Evolutionary conservation across 1,140 invertebrate species (phyloP), one percentile per base, ranked within the genome.

Genomic region (Pomacea maculata): DNA sequence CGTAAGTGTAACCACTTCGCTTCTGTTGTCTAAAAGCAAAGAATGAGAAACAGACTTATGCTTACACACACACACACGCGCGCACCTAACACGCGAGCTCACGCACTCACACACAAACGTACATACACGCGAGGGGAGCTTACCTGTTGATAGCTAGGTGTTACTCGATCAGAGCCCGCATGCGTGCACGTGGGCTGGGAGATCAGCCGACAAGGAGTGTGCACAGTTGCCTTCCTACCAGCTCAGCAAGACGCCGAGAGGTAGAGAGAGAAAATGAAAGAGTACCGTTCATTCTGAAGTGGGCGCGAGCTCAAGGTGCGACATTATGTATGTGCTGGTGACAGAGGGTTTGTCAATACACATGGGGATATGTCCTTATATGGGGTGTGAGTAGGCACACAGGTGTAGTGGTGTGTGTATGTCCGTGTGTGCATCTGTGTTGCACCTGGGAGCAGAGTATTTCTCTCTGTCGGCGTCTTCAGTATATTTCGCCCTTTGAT

Each of bases 61-160:
- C 68, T n/a, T 11, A 25, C 68, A 71, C n/a, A 19, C 6, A 17
- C 21, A 19, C 68, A 3, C 68, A 3, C 68, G 11, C 68, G 45
- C 68, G 45, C 68, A 1, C 25, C 25, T 25, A 25, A 25, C 68
- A 25, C 68, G 45, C 0, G 45, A 25, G 45, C 12, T 34, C 68
- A 71, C 68, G 45, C 68, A 71, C 68, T 34, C 68, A 71, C 68
- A 71, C 68, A 71, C 68, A 71, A 6, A 71, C 45, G 68, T 14
- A 14, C 45, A n/a, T 1, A 70, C 8, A 14, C 19, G 45, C n/a
- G 1, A 72, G 14, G 1, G 45, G 12, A 17, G 14, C n/a, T 17
- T 73, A 17, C 21, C 55, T 73, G 71, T 73, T 73, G 25, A 34
- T 54, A 25, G 25, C 25, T 25, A 73, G 71, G 15, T 45, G 29